Evolutionary conservation across 2,888 invertebrate species (phyloP), one percentile per base, ranked within the genome.

Genomic region (Lydus trimaculatus): DNA sequence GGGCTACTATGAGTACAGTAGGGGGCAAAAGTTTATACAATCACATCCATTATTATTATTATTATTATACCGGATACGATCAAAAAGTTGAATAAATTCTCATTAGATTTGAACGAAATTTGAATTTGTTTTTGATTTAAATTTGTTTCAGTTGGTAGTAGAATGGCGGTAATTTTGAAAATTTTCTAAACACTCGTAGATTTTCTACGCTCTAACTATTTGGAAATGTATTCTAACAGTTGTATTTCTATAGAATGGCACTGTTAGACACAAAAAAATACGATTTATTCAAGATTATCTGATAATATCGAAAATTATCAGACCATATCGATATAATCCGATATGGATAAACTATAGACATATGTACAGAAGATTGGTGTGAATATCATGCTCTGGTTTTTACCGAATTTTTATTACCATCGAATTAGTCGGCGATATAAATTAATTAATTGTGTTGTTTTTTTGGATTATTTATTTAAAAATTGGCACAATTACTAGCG

Each of bases 311-410:
- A 20, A 11, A 43, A 63, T 48, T 39, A 64, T 52, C 33, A 39
- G 64, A 64, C 43, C 43, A 31, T 25, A 39, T 64, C 61, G 25
- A 31, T 43, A 36, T 5, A 28, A 62, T 39, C 62, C 17, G 62
- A 62, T 62, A 62, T 28, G 43, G 43, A 7, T 39, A 39, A 28
- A 23, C 15, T 23, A n/a, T 25, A 31, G 11, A 23, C 31, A 31
- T 28, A 31, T 31, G 15, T 23, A n/a, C 28, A 31, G 25, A 33
- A 43, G 48, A 25, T 43, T 33, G 31, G 20, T 31, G 64, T 31
- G 31, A 39, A 33, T 20, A 61, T 31, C 64, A 64, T 58, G 64
- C 64, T 64, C 64, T 64, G 64, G 58, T 64, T 64, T 64, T 11
- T 43, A 48, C 33, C 64, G 31, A 64, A 43, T 48, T 56, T 64